Percentiles rank a stretch among this genome's conserved stretches.
Evolutionary conservation across 2,888 invertebrate species (phyloP).

Genomic region (Norana najaformis): DNA sequence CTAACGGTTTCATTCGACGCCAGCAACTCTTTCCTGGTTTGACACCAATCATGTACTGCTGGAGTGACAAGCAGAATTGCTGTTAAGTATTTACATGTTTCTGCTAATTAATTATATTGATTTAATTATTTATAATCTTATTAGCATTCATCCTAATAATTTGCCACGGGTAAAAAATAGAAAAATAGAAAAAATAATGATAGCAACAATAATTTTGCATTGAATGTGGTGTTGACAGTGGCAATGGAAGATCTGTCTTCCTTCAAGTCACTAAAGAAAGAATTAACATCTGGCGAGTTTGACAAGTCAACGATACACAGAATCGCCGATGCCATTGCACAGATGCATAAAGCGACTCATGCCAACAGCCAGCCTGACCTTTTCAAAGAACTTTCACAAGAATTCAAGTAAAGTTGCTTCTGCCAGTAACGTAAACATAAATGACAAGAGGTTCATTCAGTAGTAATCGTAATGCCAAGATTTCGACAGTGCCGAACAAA

Average conservation of each 20-base stretch:
- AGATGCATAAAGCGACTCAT: conserved; percentile 18
- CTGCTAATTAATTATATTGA: not conserved
- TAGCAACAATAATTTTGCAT: not conserved
- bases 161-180: too few species aligned
- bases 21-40: not conserved
- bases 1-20: not conserved
- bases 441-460: not conserved
- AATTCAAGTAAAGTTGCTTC: not conserved
- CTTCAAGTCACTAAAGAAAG: not conserved
- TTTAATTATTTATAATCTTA: not conserved
- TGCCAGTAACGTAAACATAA: not conserved
- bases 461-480: too few species aligned
- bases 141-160: too few species aligned
- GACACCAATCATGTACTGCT: not conserved
- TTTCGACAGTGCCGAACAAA: too few species aligned
- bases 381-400: not conserved
- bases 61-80: not conserved
- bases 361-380: not conserved
- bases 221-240: not conserved
- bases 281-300: not conserved
- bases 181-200: too few species aligned
- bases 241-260: not conserved
- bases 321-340: not conserved
- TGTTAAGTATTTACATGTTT: not conserved
- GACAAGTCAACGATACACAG: not conserved